These are phyloP conservation scores for Craseonycteris thonglongyai DNA, from an alignment of 2,113 vertebrate genomes.

Conservation along the genomic window DNA sequence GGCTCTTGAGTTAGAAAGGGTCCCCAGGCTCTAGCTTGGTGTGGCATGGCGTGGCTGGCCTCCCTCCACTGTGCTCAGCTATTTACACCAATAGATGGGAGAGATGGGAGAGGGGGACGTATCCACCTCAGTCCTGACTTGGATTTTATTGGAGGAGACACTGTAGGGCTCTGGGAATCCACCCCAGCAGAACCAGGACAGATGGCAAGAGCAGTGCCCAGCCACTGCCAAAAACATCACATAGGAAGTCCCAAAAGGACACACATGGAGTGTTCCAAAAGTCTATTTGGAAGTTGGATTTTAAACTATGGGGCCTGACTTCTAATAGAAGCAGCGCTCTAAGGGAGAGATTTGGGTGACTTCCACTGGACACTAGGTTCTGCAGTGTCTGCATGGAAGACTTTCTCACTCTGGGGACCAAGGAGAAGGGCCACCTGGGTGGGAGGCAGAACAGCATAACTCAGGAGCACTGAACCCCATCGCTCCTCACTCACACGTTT, in stretches of 20 bases:
- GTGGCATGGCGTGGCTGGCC: not conserved
- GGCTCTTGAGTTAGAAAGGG: not conserved
- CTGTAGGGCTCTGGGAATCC: not conserved
- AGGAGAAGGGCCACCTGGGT: accelerated
- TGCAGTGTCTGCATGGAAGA: not conserved
- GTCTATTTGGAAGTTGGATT: not conserved
- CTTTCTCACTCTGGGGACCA: not conserved
- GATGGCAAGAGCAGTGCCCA: not conserved
- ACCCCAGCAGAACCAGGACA: not conserved
- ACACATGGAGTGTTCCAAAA: not conserved
- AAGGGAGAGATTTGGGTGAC: not conserved
- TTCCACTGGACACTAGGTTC: not conserved
- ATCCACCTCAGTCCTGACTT: not conserved
- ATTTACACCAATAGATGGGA: not conserved
- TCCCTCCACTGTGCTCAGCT: not conserved
- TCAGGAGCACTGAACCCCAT: not conserved
- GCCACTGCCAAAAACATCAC: not conserved
- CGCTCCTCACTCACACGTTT: not conserved
- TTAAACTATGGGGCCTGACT: not conserved
- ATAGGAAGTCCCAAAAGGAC: not conserved
- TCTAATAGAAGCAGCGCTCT: not conserved
- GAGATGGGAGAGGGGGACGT: not conserved
- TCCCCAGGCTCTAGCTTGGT: not conserved
- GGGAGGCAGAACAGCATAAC: not conserved
- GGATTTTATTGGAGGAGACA: not conserved